phyloP scores from a whole-genome alignment of 2,113 vertebrate genomes.

The Centrocercus urophasianus region DNA sequence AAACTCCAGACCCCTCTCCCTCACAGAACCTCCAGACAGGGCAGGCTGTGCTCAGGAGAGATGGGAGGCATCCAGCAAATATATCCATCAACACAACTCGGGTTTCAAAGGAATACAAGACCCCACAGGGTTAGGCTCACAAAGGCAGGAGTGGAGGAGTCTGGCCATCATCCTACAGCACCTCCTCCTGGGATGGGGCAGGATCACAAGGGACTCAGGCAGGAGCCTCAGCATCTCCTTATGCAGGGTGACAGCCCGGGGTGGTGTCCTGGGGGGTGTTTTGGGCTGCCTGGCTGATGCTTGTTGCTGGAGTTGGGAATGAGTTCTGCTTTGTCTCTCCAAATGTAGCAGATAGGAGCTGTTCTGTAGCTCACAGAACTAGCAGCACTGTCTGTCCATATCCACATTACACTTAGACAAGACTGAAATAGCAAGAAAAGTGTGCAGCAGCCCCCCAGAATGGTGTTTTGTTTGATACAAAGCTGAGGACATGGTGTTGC shows the following conservation, averaged over 20 bases:
- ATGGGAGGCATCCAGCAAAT: slow-evolving; percentile 55
- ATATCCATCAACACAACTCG: slow-evolving; percentile 63
- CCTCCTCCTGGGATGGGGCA: slow-evolving; percentile 15
- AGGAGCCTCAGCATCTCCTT: not conserved
- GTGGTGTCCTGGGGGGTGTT: not conserved
- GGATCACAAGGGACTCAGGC: not conserved
- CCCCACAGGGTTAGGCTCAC: slow-evolving; percentile 37
- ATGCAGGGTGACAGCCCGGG: not conserved
- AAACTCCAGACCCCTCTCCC: slow-evolving; percentile 74
- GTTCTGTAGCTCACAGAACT: not conserved
- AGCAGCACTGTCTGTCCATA: not conserved
- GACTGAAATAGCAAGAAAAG: not conserved
- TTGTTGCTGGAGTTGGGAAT: not conserved
- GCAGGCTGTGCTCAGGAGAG: slow-evolving; percentile 33
- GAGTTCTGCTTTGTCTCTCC: not conserved
- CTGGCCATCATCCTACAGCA: not conserved
- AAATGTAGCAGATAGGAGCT: not conserved
- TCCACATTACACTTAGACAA: not conserved
- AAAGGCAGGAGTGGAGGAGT: not conserved
- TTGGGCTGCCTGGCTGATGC: not conserved
- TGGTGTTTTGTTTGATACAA: not conserved
- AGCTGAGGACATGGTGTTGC: not conserved
- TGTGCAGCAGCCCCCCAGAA: not conserved
- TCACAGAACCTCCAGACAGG: slow-evolving; percentile 63
- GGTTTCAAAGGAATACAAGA: slow-evolving; percentile 56